Evolutionary conservation across 1,140 invertebrate species (phyloP).

Genomic region (Drosophila rhopaloa): DNA sequence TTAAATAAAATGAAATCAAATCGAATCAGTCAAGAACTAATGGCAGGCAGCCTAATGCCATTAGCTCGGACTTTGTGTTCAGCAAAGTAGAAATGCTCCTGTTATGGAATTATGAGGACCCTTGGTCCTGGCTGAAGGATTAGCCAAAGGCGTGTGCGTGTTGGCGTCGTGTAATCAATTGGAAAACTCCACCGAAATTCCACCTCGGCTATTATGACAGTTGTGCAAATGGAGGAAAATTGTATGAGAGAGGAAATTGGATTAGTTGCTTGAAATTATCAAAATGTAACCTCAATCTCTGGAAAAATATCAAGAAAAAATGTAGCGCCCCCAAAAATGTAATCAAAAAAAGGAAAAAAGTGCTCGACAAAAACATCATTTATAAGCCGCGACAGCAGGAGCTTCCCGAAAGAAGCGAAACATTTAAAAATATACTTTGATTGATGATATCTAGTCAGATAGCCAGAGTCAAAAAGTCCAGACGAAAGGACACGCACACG

Average conservation of each 20-base stretch:
- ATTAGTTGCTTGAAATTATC: conserved; percentile 48
- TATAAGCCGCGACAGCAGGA: conserved; percentile 77
- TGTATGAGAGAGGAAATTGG: conserved; percentile 46
- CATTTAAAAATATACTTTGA: conserved; percentile 76
- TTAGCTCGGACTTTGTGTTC: conserved; percentile 50
- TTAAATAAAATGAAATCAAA: conserved; percentile 51
- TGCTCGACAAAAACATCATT: conserved; percentile 65
- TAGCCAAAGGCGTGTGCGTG: conserved; percentile 36
- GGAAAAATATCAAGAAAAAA: conserved; percentile 45
- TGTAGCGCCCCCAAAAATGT: conserved; percentile 44
- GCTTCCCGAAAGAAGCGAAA: conserved; percentile 53
- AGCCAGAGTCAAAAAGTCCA: conserved; percentile 68
- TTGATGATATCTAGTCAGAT: conserved; percentile 69
- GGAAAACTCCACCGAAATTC: conserved; percentile 42
- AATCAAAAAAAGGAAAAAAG: conserved; percentile 52
- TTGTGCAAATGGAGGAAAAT: conserved; percentile 59
- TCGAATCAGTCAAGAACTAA: conserved; percentile 74
- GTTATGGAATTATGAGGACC: conserved; percentile 60
- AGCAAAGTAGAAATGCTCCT: conserved; percentile 64
- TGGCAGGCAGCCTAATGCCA: conserved; percentile 62
- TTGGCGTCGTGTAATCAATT: conserved; percentile 60
- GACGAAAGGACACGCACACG: conserved; percentile 71
- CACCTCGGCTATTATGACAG: conserved; percentile 65
- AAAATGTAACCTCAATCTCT: conserved; percentile 75
- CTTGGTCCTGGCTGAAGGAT: conserved; percentile 37